These are phyloP conservation scores for Caloenas nicobarica DNA, from an alignment of 2,113 vertebrate species.

Conservation along the genomic window DNA sequence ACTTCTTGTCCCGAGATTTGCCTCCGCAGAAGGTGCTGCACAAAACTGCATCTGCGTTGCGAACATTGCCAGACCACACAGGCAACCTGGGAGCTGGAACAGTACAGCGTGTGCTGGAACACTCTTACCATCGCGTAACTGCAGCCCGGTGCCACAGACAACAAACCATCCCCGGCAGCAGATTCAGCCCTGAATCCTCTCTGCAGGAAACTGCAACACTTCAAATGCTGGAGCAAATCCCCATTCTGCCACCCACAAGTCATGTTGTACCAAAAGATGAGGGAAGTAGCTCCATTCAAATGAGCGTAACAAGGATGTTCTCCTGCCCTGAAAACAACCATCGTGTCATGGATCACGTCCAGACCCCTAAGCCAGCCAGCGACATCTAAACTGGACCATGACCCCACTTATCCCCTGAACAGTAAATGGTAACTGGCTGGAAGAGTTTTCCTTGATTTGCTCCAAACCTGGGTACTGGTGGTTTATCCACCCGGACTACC, in stretches of 20 bases:
- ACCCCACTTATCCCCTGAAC: neutral
- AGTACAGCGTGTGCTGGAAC: neutral
- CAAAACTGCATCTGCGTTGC: neutral
- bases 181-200: neutral
- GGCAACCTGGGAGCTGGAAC: neutral
- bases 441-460: neutral
- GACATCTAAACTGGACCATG: neutral
- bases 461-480: neutral
- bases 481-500: neutral
- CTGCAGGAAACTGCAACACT: neutral
- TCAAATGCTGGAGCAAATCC: neutral
- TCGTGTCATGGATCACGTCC: neutral
- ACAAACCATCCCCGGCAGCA: neutral
- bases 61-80: neutral
- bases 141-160: neutral
- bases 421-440: neutral
- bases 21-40: neutral
- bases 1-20: neutral
- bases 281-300: neutral
- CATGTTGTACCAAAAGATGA: neutral
- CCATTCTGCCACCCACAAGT: neutral
- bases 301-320: neutral
- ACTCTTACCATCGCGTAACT: neutral
- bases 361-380: neutral
- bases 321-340: neutral